Base-by-base conservation (phyloP, 1,140 invertebrate species). In the Vanessa tameamea region DNA sequence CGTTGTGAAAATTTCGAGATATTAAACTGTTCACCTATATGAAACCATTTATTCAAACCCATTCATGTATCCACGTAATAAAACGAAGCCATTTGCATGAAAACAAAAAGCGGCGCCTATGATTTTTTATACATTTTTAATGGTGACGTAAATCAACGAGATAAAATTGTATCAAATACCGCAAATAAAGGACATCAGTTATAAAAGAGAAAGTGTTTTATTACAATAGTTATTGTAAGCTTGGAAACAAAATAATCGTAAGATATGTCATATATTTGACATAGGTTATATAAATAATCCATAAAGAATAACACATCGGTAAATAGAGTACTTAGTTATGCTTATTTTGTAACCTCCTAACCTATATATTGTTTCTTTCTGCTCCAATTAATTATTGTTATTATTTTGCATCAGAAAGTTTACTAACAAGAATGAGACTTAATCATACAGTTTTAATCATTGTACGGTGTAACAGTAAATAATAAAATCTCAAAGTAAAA, bases 121-220 rank as follows among this genome's bases (percentile, higher is more conserved):
- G 78, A 85, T 86, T 85, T 85, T 70, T 86, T 81, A 82, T 79
- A 66, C 72, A 66, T 71, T 71, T 81, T 87, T 87, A 82, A 86
- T 87, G 79, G 77, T 72, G 64, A 72, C 72, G 83, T 86, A 86
- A 87, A 87, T 87, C 85, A 86, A 69, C 57, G 53, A 75, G 82
- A 87, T 86, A 87, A 85, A 80, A 76, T 64, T 79, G 77, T 84
- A 83, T 82, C 79, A 73, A 73, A 78, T 82, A 75, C 69, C 71
- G 76, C 68, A 73, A 69, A 66, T 78, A 71, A 64, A 70, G 67
- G 66, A 69, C 68, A 77, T 78, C 73, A 73, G 72, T 23, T 48
- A 23, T 50, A 80, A 80, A 82, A 69, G 51, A 75, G 79, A 82
- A 73, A 75, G 51, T 66, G 48, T 75, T 79, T 78, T 76, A 80